Conservation (phyloP, 2,113 vertebrate species). For the Ornithorhynchus anatinus region DNA sequence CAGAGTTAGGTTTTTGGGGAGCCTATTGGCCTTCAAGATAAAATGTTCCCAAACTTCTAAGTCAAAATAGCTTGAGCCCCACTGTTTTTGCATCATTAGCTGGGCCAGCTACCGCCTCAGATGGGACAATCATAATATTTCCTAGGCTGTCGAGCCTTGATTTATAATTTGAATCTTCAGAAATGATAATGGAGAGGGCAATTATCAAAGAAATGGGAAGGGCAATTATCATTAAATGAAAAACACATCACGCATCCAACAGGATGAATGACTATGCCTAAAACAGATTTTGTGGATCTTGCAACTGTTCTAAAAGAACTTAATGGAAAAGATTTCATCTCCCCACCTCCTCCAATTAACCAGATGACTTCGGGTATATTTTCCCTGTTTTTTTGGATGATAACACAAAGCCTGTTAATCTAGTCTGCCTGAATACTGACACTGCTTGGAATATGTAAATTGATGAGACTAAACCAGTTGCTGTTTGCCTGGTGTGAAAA, state of each 20-base stretch:
- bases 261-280: conserved; percentile 49
- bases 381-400: conserved; percentile 31
- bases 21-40: conserved; percentile 42
- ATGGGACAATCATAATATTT: conserved; percentile 63
- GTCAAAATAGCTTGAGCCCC: conserved; percentile 34
- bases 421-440: conserved; percentile 33
- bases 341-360: conserved; percentile 47
- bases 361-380: conserved; percentile 42
- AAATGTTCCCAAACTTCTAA: conserved; percentile 36
- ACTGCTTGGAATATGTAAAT: conserved; percentile 31
- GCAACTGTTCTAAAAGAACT: conserved; percentile 51
- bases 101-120: conserved; percentile 40
- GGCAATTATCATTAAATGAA: conserved; percentile 41
- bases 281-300: conserved; percentile 47
- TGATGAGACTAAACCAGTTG: conserved; percentile 10
- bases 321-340: conserved; percentile 35
- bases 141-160: conserved; percentile 56
- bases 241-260: conserved; percentile 49
- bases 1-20: conserved; percentile 25
- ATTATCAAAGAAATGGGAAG: conserved; percentile 43
- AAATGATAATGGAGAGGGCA: conserved; percentile 48
- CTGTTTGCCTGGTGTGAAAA: conserved; percentile 21
- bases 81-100: conserved; percentile 24
- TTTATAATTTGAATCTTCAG: conserved; percentile 56
- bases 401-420: conserved; percentile 27